phyloP scores from a whole-genome alignment of 2,797 vertebrate genomes.

The Liparis tanakae region DNA sequence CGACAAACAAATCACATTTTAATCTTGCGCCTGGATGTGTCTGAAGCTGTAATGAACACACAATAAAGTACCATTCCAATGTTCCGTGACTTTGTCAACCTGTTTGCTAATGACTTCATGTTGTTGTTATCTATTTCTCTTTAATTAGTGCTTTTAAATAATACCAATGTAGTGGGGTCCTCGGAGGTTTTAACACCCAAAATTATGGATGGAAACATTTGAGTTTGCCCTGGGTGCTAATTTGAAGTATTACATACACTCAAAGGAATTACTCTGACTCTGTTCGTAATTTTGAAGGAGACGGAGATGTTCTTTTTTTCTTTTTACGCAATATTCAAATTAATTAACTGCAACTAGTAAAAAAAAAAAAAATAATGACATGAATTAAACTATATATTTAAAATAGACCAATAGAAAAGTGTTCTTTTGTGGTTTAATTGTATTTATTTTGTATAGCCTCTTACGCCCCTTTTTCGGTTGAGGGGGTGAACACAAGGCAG shows the following conservation, averaged over 20 bases:
- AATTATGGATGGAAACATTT: not conserved
- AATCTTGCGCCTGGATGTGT: not conserved
- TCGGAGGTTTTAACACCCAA: not conserved
- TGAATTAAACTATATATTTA: not conserved
- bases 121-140: not conserved
- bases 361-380: not conserved
- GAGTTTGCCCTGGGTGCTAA: not conserved
- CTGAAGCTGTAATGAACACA: conserved; percentile 5
- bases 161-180: not conserved
- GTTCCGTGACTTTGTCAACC: not conserved
- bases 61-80: not conserved
- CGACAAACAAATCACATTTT: conserved; percentile 45
- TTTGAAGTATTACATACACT: not conserved
- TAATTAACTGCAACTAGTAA: not conserved
- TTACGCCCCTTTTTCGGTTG: too few relatives aligned
- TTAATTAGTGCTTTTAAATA: not conserved
- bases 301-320: not conserved
- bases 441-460: too few relatives aligned
- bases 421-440: too few relatives aligned
- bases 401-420: not conserved
- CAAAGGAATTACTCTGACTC: not conserved
- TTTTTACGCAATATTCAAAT: not conserved
- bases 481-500: too few relatives aligned
- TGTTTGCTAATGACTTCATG: not conserved
- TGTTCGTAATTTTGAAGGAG: not conserved